These are phyloP conservation scores for Formica exsecta DNA, from an alignment of 1,140 invertebrate genomes.

Conservation along the genomic window DNA sequence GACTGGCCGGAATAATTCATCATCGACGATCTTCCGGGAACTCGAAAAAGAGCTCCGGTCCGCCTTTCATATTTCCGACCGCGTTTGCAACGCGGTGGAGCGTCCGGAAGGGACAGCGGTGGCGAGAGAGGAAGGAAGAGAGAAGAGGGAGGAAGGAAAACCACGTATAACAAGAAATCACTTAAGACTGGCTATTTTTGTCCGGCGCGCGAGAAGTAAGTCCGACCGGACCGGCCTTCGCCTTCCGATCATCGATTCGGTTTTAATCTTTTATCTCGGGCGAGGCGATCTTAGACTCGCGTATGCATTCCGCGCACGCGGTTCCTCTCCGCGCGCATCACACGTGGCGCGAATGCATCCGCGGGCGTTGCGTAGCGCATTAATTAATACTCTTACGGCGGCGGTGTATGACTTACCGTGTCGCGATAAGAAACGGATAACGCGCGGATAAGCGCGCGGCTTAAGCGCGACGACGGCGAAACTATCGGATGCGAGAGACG, in stretches of 20 bases:
- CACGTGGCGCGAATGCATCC: constrained; percentile 50
- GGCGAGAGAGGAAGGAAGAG: no score
- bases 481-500: no score
- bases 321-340: neutral
- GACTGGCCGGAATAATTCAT: constrained; percentile 52
- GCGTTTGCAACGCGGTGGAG: constrained; percentile 4
- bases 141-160: no score
- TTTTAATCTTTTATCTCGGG: constrained; percentile 41
- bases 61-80: constrained; percentile 35
- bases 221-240: neutral
- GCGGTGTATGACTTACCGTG: constrained; percentile 1
- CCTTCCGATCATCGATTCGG: constrained; percentile 22
- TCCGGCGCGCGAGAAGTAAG: neutral
- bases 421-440: constrained; percentile 1
- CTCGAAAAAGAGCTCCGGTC: constrained; percentile 24
- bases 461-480: no score
- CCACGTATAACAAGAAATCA: constrained; percentile 50
- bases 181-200: constrained; percentile 50
- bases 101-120: neutral
- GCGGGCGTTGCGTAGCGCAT: constrained; percentile 16
- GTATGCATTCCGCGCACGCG: constrained; percentile 30
- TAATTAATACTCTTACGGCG: constrained; percentile 54
- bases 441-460: neutral
- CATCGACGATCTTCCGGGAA: constrained; percentile 52
- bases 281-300: neutral